A percentile compares a stretch with the other conserved stretches of the same genome.
phyloP scores from a whole-genome alignment of 1,140 invertebrate genomes.

The Paralvinella palmiformis region DNA sequence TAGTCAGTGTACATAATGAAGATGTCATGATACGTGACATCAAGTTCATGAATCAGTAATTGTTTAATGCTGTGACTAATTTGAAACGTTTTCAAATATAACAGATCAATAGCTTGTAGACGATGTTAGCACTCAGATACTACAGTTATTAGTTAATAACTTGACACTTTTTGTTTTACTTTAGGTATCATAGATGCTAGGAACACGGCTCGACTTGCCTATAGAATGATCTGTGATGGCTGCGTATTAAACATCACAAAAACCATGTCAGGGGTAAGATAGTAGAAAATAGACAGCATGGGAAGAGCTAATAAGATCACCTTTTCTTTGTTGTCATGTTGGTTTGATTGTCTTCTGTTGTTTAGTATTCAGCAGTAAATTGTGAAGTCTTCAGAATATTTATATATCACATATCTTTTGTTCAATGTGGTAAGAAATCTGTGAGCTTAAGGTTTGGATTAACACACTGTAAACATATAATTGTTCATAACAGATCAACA shows the following conservation, averaged over 20 bases:
- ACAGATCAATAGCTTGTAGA: neutral
- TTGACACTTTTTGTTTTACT: constrained; percentile 18
- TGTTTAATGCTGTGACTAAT: neutral
- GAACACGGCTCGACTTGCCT: constrained; percentile 43
- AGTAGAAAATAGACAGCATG: too few species aligned
- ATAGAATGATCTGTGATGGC: constrained; percentile 45
- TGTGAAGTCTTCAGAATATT: too few species aligned
- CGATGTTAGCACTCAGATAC: neutral
- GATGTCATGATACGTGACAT: too few species aligned
- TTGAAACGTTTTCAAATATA: neutral
- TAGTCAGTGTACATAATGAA: neutral
- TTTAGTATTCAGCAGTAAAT: too few species aligned
- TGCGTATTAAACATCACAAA: constrained; percentile 44
- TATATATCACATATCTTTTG: too few species aligned
- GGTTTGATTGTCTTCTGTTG: too few species aligned
- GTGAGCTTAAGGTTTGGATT: too few species aligned
- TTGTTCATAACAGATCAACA: too few species aligned
- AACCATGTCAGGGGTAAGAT: constrained; percentile 29
- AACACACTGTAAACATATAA: too few species aligned
- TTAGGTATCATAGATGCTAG: constrained; percentile 43
- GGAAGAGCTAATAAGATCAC: too few species aligned
- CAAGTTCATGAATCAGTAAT: neutral
- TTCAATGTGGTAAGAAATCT: too few species aligned
- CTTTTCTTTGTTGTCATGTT: too few species aligned
- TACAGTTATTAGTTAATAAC: neutral